Base-by-base conservation (phyloP, 1,140 invertebrate species). In the Trachymyrmex septentrionalis region DNA sequence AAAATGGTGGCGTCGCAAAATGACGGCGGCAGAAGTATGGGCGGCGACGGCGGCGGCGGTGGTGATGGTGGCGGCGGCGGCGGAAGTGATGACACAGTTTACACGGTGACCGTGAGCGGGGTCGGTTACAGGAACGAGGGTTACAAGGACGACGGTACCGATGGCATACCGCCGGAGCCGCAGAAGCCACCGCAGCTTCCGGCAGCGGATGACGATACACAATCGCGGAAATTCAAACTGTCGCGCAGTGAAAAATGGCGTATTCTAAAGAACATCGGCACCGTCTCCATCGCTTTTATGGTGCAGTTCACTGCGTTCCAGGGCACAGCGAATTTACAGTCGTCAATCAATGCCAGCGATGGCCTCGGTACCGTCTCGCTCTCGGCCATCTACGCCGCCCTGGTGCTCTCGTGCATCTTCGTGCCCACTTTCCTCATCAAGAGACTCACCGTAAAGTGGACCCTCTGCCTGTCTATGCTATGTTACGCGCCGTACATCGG, bases 401-500 rank as follows among this genome's bases (percentile, higher is more conserved):
- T 99, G 48, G 97, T 99, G 24, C 95, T 99, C 0, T 99, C 98
- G 19, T 99, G 98, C 94, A 98, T 99, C 94, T 99, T 99, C 95
- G 96, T 99, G 24, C 98, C 99, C 9, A 98, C 98, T 14, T 97
- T 98, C 94, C 94, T 98, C 50, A 99, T 99, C 91, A 97, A 98
- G 92, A 96, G 97, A 92, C 96, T 99, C 80, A 99, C 98, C 12
- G 98, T 98, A 73, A 99, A 99, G 95, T 99, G 98, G 98, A 99
- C 99, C 0, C 96, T 99, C 19, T 98, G 98, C 80, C 92, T 98
- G 16, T 98, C 98, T 12, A 98, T 99, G 97, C 93, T 98, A 55
- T 98, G 98, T 92, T 99, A 99, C 95, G 97, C 98, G 9, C 97
- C 98, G 0, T 99, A 99, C 95, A 99, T 99, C 92, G 98, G 96